Base-by-base conservation (phyloP, 2,888 invertebrate species). In the Timema cristinae region DNA sequence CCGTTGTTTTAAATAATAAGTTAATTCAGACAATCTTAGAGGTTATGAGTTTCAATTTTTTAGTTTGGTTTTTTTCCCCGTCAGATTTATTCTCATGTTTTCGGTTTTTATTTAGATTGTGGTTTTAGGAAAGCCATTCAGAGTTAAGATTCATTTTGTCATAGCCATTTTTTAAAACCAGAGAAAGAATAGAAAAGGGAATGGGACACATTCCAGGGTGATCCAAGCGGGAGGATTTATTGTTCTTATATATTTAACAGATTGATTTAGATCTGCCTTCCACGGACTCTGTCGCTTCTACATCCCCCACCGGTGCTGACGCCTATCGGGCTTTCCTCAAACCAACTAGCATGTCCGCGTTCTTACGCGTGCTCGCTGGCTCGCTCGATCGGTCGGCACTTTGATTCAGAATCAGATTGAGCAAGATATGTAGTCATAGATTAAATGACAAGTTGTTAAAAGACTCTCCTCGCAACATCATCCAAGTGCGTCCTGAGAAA, bases 51-150 rank as follows among this genome's bases (percentile, higher is more conserved):
- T 68, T 48, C 50, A 54, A 54, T 15, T 16, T 50, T 52, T 54
- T 16, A 10, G n/a, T 16, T 69, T 69, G 48, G 11, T 70, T 50
- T 48, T 13, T 32, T 71, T 66, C 47, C 47, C 67, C 71, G 54
- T 50, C 52, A 52, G 32, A 32, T 32, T 32, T 32, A 32, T 32
- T 32, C 32, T 32, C 32, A 32, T 32, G 32, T 32, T 66, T 59
- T 66, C 59, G 10, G 48, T 68, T 68, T 52, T 75, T 75, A 76
- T 76, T 76, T 75, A 76, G 66, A 63, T 75, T 71, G 69, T 75
- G 75, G 74, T 75, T 76, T 76, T 75, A 75, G 74, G 76, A 75
- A 76, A 76, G 76, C 75, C 75, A 74, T 75, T 76, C 72, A 75
- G 73, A 72, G 72, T 72, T 74, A 68, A 68, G 63, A 63, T 75